Evolutionary conservation across 2,113 vertebrate species (phyloP).

Genomic region (Eretmodus cyanostictus): DNA sequence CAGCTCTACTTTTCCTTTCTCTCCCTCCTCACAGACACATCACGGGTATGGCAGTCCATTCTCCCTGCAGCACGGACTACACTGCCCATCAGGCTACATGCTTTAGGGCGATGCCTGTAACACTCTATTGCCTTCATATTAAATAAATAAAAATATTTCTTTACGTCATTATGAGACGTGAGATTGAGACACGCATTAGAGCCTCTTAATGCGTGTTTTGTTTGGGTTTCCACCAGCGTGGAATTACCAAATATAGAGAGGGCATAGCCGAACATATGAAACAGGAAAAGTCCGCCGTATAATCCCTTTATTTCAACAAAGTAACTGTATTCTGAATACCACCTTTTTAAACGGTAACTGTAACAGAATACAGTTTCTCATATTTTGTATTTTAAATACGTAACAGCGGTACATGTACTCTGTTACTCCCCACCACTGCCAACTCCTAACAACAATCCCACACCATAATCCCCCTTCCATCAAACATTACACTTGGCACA

Average conservation of each 20-base stretch:
- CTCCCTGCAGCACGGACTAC: too few relatives aligned
- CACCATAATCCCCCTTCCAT: background rate
- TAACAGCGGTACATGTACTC: fast-evolving
- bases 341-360: too few relatives aligned
- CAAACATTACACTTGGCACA: background rate
- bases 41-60: fast-evolving
- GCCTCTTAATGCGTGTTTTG: fast-evolving
- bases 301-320: too few relatives aligned
- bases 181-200: too few relatives aligned
- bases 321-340: too few relatives aligned
- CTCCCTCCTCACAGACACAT: too few relatives aligned
- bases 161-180: fast-evolving
- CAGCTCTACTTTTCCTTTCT: too few relatives aligned
- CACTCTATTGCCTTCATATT: too few relatives aligned
- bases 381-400: background rate
- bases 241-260: fast-evolving
- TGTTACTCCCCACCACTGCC: background rate
- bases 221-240: fast-evolving
- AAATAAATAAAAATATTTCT: too few relatives aligned
- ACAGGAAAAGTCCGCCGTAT: too few relatives aligned
- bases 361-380: fast-evolving
- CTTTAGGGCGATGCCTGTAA: too few relatives aligned
- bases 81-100: too few relatives aligned
- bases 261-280: fast-evolving
- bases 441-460: background rate